Evolutionary conservation across 2,113 vertebrate species (phyloP).

Genomic region (Thamnophis sirtalis): DNA sequence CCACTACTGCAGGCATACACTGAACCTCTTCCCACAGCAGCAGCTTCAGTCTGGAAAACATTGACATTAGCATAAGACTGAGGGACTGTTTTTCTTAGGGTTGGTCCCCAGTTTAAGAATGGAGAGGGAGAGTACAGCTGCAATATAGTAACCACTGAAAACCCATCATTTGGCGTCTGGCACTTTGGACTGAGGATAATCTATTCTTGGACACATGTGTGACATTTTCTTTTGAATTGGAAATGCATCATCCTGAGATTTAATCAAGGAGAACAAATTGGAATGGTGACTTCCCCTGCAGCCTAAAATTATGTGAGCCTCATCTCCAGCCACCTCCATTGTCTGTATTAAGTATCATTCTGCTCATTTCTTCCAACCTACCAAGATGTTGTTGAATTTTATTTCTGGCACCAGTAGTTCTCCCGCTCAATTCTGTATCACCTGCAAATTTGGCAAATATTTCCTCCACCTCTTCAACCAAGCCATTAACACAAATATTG

Average conservation of each 20-base stretch:
- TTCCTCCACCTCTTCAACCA: neutral
- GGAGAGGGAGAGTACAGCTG: neutral
- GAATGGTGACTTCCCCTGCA: neutral
- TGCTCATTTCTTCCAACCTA: too few species aligned
- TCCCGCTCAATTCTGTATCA: neutral
- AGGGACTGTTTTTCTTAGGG: too few species aligned
- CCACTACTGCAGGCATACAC: too few species aligned
- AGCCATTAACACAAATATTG: neutral
- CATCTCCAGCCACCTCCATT: too few species aligned
- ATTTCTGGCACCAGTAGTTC: neutral
- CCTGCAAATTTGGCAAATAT: neutral
- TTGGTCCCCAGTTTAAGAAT: neutral
- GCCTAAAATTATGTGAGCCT: neutral
- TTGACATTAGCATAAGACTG: neutral
- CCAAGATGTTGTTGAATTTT: neutral
- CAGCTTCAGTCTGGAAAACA: neutral
- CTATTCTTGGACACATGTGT: neutral
- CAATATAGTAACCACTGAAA: neutral
- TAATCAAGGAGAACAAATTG: neutral
- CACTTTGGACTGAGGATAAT: neutral
- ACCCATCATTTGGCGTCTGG: neutral
- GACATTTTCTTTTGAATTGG: neutral
- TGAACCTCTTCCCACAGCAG: too few species aligned
- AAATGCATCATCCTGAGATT: neutral
- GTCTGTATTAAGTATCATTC: too few species aligned